These are phyloP conservation scores for Felis chaus DNA, from an alignment of 2,113 vertebrate genomes.

Conservation along the genomic window DNA sequence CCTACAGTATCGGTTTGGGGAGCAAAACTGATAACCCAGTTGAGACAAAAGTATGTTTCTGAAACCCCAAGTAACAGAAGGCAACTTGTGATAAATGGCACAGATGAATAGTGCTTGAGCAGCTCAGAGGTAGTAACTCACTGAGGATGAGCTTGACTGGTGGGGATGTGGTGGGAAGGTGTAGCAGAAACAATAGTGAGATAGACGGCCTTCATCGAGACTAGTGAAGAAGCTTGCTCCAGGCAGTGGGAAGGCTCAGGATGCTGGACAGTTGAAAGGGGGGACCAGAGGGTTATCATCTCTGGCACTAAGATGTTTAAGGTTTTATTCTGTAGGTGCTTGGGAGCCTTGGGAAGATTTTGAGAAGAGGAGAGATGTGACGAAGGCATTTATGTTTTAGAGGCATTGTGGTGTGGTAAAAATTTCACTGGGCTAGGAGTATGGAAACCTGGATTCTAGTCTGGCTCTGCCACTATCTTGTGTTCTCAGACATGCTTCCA, in stretches of 20 bases:
- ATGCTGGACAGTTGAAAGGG: not conserved
- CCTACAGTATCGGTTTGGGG: not conserved
- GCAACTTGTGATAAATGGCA: not conserved
- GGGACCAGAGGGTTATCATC: not conserved
- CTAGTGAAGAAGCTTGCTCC: not conserved
- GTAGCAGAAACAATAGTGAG: not conserved
- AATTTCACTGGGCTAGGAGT: not conserved
- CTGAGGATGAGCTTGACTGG: not conserved
- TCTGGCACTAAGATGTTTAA: not conserved
- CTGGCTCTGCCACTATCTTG: not conserved
- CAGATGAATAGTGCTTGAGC: not conserved
- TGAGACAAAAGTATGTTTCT: conserved; percentile 39
- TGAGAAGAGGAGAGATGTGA: not conserved
- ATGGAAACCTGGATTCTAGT: not conserved
- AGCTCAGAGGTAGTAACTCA: not conserved
- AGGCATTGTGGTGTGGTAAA: not conserved
- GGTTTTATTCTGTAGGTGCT: not conserved
- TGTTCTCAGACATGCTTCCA: conserved; percentile 7
- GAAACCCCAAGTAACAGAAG: not conserved
- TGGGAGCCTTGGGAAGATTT: not conserved
- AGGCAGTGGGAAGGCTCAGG: not conserved
- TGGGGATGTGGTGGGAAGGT: not conserved
- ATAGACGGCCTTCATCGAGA: not conserved
- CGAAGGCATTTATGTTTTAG: not conserved
- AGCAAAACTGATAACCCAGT: not conserved